Evolutionary conservation across 2,797 vertebrate genomes (phyloP).

Genomic region (Denticeps clupeoides): DNA sequence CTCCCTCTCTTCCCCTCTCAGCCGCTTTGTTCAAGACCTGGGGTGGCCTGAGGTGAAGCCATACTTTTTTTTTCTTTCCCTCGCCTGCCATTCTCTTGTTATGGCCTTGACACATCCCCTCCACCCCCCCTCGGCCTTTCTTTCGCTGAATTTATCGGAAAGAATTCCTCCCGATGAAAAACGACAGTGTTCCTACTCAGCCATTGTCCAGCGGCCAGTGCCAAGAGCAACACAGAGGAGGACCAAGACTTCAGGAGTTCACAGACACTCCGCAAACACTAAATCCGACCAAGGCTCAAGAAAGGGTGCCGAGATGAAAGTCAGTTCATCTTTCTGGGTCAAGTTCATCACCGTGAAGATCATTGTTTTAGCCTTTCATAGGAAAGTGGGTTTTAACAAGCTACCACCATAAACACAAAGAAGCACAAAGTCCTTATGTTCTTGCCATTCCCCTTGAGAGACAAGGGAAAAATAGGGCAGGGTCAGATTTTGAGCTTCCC

Average conservation of each 20-base stretch:
- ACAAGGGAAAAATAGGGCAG: slow-evolving; percentile 12
- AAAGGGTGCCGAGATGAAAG: slow-evolving; percentile 25
- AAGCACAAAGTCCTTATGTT: background rate
- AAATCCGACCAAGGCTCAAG: slow-evolving; percentile 10
- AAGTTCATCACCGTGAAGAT: slow-evolving; percentile 1
- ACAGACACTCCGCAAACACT: slow-evolving; percentile 26
- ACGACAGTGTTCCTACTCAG: slow-evolving; percentile 21
- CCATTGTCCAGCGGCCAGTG: slow-evolving; percentile 19
- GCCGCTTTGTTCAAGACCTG: slow-evolving; percentile 9
- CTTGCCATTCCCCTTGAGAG: background rate
- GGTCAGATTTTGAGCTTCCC: slow-evolving; percentile 1
- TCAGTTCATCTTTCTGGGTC: slow-evolving; percentile 9
- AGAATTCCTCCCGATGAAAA: slow-evolving; percentile 28
- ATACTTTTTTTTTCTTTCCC: slow-evolving; percentile 12
- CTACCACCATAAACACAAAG: too few species aligned
- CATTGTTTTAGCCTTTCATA: slow-evolving; percentile 4
- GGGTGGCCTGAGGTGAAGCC: slow-evolving; percentile 28
- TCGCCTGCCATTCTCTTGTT: slow-evolving; percentile 24
- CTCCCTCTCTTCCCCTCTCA: slow-evolving; percentile 39
- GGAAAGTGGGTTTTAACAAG: too few species aligned
- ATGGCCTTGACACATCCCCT: slow-evolving; percentile 8
- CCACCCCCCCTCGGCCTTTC: slow-evolving; percentile 10
- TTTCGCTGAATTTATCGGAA: slow-evolving; percentile 26
- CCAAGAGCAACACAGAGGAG: slow-evolving; percentile 28
- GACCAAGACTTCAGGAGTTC: slow-evolving; percentile 19